Percentiles rank a stretch among this genome's conserved stretches.
phyloP scores from a whole-genome alignment of 2,888 invertebrate genomes.

The Notocelia uddmanniana region DNA sequence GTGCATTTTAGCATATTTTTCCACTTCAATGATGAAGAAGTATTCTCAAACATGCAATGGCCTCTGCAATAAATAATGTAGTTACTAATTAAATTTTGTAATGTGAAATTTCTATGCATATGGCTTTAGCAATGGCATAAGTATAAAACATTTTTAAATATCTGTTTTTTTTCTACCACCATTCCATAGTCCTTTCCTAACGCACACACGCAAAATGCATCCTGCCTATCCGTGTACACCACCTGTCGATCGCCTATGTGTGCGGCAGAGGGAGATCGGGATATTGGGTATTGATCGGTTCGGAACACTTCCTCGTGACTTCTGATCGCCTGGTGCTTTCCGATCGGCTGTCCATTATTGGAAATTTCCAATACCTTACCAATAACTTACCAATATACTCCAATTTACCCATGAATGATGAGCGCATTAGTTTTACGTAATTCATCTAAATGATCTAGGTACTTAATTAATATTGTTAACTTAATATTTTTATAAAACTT shows the following conservation, averaged over 20 bases:
- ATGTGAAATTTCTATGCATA: too few species aligned
- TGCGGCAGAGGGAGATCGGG: conserved; percentile 63
- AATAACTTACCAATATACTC: conserved; percentile 52
- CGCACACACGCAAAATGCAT: conserved; percentile 47
- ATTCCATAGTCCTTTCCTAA: conserved; percentile 28
- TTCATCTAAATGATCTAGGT: too few species aligned
- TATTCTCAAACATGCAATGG: too few species aligned
- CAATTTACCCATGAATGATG: background rate
- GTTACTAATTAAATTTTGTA: too few species aligned
- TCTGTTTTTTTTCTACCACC: conserved; percentile 48
- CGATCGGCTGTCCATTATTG: conserved; percentile 81
- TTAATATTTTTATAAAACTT: too few species aligned
- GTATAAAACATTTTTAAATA: conserved; percentile 46
- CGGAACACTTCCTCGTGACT: conserved; percentile 66
- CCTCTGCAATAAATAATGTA: too few species aligned
- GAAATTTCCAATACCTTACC: conserved; percentile 71
- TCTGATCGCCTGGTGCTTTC: conserved; percentile 75
- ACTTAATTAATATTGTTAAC: too few species aligned
- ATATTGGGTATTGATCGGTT: conserved; percentile 78
- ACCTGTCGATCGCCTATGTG: conserved; percentile 62
- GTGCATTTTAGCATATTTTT: too few species aligned
- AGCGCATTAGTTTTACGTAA: too few species aligned
- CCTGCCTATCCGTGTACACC: conserved; percentile 52
- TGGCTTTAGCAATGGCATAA: background rate
- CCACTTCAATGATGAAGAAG: too few species aligned